Evolutionary conservation across 2,888 invertebrate genomes (phyloP).

Genomic region (Acleris emargana): DNA sequence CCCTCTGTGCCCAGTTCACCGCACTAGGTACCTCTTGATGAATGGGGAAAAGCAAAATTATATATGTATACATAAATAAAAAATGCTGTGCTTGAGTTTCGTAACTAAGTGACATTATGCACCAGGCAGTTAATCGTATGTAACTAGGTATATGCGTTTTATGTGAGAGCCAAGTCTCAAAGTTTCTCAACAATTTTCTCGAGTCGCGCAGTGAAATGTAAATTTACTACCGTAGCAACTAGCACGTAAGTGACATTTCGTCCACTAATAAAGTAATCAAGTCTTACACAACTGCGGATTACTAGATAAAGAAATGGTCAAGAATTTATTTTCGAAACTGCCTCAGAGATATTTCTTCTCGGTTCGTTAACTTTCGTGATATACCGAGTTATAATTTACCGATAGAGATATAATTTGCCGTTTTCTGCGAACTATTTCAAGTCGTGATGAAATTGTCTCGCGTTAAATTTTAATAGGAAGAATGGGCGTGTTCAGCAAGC

Average conservation of each 20-base stretch:
- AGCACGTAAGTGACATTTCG: conserved; percentile 35
- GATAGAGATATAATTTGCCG: conserved; percentile 44
- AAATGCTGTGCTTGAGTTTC: no score
- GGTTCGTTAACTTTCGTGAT: conserved; percentile 54
- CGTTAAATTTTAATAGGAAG: conserved; percentile 59
- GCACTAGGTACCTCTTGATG: no score
- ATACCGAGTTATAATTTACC: conserved; percentile 38
- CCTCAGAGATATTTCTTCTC: conserved; percentile 44
- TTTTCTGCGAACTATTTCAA: conserved; percentile 47
- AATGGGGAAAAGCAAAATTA: no score
- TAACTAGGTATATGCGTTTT: not conserved
- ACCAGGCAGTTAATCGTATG: not conserved
- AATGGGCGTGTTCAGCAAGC: conserved; percentile 50
- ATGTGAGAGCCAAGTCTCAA: not conserved
- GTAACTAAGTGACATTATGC: not conserved
- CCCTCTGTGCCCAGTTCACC: no score
- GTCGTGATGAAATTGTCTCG: conserved; percentile 56
- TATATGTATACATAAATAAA: no score
- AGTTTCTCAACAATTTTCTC: conserved; percentile 27
- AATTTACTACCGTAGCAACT: conserved; percentile 27
- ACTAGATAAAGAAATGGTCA: conserved; percentile 37
- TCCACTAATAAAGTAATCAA: conserved; percentile 35
- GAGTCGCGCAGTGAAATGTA: conserved; percentile 31
- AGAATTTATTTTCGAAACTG: conserved; percentile 39
- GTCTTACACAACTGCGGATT: conserved; percentile 32